These are phyloP conservation scores for Leucophenga montana DNA, from an alignment of 2,888 invertebrate genomes.

Conservation along the genomic window DNA sequence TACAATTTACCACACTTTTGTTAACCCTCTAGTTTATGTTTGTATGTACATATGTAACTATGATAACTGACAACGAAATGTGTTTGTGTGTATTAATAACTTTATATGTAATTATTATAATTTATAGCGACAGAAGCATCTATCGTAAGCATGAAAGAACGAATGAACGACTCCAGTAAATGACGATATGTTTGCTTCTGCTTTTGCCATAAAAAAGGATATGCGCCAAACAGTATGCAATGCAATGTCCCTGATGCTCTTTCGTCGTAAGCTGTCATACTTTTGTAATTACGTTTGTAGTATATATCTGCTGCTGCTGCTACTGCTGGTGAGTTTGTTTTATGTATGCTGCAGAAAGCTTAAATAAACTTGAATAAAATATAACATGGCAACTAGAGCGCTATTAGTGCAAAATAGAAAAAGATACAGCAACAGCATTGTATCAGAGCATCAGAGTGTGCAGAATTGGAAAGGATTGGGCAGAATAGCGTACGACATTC, in stretches of 20 bases:
- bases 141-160: slow-evolving; percentile 33
- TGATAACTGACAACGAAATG: slow-evolving; percentile 27
- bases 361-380: slow-evolving; percentile 39
- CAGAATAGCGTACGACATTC: slow-evolving; percentile 57
- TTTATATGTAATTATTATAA: slow-evolving; percentile 50
- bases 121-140: slow-evolving; percentile 47
- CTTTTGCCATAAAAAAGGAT: slow-evolving; percentile 27
- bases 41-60: neutral
- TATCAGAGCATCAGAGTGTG: too few relatives aligned
- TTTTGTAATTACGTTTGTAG: slow-evolving; percentile 2
- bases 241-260: slow-evolving; percentile 15
- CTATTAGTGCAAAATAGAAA: slow-evolving; percentile 35
- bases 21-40: neutral
- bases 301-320: neutral
- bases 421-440: slow-evolving; percentile 54
- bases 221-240: neutral
- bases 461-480: too few relatives aligned
- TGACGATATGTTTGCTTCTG: neutral
- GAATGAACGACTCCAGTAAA: neutral
- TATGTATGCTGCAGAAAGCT: slow-evolving; percentile 7
- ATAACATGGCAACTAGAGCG: slow-evolving; percentile 22
- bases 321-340: neutral
- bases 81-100: slow-evolving; percentile 36
- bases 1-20: neutral
- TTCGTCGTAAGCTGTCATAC: neutral